Conservation (phyloP, 2,113 vertebrate genomes). For the Dicerorhinus sumatrensis region DNA sequence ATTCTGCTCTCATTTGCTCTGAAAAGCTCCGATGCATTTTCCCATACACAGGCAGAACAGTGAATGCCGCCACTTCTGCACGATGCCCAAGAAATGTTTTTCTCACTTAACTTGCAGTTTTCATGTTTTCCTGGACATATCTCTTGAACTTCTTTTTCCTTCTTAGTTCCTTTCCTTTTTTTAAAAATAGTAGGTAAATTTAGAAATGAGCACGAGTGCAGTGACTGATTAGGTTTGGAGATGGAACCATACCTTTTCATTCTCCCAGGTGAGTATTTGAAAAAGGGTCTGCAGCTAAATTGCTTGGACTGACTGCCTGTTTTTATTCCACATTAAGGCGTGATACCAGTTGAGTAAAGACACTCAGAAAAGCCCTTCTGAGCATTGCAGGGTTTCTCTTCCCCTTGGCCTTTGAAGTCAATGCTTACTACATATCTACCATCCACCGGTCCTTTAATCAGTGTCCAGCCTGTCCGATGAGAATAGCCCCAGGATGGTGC, state of each 20-base stretch:
- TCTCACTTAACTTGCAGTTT: slow-evolving; percentile 36
- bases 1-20: slow-evolving; percentile 51
- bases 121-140: neutral
- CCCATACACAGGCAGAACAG: neutral
- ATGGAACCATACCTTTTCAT: neutral
- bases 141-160: slow-evolving; percentile 13
- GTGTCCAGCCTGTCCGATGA: slow-evolving; percentile 83
- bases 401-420: slow-evolving; percentile 56
- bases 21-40: slow-evolving; percentile 58
- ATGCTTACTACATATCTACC: slow-evolving; percentile 82
- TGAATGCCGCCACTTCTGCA: neutral
- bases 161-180: neutral
- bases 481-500: slow-evolving; percentile 78
- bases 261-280: slow-evolving; percentile 25
- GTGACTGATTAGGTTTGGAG: neutral
- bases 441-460: slow-evolving; percentile 88
- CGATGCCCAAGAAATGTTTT: neutral
- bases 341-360: neutral
- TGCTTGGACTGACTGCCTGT: neutral
- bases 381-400: slow-evolving; percentile 24
- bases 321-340: slow-evolving; percentile 23
- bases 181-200: neutral
- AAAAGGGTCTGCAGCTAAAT: neutral
- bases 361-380: slow-evolving; percentile 48
- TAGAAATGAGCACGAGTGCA: neutral